Base-by-base conservation (phyloP, 2,888 invertebrate genomes). In the Amphimallon solstitiale region DNA sequence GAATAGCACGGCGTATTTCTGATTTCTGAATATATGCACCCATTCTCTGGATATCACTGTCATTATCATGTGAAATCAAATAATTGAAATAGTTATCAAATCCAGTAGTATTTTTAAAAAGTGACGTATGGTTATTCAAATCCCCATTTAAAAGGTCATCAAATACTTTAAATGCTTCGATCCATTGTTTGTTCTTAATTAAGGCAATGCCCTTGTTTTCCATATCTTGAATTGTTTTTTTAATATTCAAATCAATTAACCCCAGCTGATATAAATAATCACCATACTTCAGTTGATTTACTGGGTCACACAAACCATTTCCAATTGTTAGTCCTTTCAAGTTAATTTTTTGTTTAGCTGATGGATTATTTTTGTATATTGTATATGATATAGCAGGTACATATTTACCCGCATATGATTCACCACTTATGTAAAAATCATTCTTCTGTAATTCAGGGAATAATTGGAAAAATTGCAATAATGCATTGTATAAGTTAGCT, bases 361-460 rank as follows among this genome's bases (percentile, higher is more conserved):
- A 78, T 6, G 84, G 83, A 74, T 88, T 87, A 69, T 89, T 88
- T 71, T 86, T 86, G 73, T 91, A 88, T 63, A 93, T 92, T 0
- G 90, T 88, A 77, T 91, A 89, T 0, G 89, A 87, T 54, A 93
- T 80, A 0, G 94, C 92, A 0, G 96, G 96, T 0, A 90, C 87
- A 78, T 90, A 90, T 78, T 90, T 90, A 0, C 96, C 95, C 45
- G 89, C 95, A 78, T 95, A 95, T 0, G 94, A 95, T 83, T 97
- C 96, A 0, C 97, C 97, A 0, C 93, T 90, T 0, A 94, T 88
- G 83, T 89, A 97, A 80, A 97, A 95, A 56, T 91, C 91, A 74
- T 90, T 91, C 0, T 83, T 77, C 75, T 88, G 88, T 23, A 92
- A 83, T 73, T 93, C 89, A 0, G 92, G 90, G 78, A 96, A 97